A percentile compares a stretch with the other conserved stretches of the same genome.
These are phyloP conservation scores for Porites australiensis DNA, from an alignment of 64 coral and sea anemone species.

Conservation along the genomic window DNA sequence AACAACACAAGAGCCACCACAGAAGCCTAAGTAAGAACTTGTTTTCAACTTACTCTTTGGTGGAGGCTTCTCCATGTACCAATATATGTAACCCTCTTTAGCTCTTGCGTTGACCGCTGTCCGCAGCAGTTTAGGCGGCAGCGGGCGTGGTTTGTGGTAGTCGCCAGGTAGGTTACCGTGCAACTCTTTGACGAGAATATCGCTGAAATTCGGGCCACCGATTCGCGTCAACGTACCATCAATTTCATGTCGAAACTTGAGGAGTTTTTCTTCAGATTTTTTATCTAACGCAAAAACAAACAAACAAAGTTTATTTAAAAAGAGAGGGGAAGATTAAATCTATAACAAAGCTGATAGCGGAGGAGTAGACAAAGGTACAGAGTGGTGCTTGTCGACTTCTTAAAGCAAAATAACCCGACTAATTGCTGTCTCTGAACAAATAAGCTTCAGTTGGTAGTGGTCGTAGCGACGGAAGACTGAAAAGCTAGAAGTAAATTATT, in stretches of 20 bases:
- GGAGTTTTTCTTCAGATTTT: conserved; percentile 49
- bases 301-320: not conserved
- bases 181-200: conserved; percentile 75
- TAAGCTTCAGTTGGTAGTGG: too few species aligned
- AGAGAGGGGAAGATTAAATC: not conserved
- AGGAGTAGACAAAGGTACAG: too few species aligned
- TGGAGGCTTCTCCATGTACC: conserved; percentile 88
- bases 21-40: not conserved
- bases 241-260: conserved; percentile 88
- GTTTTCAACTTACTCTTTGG: conserved; percentile 64
- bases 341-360: too few species aligned
- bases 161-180: conserved; percentile 89
- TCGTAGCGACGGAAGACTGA: too few species aligned
- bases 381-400: too few species aligned
- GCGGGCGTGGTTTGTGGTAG: conserved; percentile 84
- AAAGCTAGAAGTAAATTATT: too few species aligned
- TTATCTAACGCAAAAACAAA: conserved; percentile 44
- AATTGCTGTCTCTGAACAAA: too few species aligned
- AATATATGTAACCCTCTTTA: conserved; percentile 80
- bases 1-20: too few species aligned
- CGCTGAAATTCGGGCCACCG: conserved; percentile 80
- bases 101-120: conserved; percentile 90
- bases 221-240: conserved; percentile 85
- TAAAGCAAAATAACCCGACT: too few species aligned
- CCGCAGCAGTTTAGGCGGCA: conserved; percentile 81